Evolutionary conservation across 1,140 invertebrate species (phyloP).

Genomic region (Zaprionus davidi): DNA sequence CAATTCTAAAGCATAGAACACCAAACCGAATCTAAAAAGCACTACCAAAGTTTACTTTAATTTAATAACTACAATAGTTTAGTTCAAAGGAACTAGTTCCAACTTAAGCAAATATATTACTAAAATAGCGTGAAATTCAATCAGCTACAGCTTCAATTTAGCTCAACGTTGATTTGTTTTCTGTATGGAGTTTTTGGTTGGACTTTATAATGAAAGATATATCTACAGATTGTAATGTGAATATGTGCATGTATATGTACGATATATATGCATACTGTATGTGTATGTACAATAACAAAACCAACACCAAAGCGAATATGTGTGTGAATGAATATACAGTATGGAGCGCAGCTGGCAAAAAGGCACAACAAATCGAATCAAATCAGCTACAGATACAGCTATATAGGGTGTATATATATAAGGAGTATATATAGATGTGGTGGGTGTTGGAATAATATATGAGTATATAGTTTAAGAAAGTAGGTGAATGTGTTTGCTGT

Average conservation of each 20-base stretch:
- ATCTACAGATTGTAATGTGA: background rate
- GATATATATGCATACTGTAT: background rate
- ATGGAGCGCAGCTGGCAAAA: conserved; percentile 51
- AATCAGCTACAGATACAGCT: conserved; percentile 67
- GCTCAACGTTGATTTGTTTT: conserved; percentile 24
- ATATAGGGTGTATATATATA: conserved; percentile 40
- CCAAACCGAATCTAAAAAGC: too few species aligned
- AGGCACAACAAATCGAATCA: conserved; percentile 67
- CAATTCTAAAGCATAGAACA: background rate
- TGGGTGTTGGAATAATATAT: conserved; percentile 1
- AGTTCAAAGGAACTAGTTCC: background rate
- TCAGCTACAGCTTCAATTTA: background rate
- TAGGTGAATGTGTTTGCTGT: conserved; percentile 17
- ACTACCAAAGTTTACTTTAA: too few species aligned
- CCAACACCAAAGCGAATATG: conserved; percentile 64
- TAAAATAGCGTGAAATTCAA: background rate
- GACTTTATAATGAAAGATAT: conserved; percentile 23
- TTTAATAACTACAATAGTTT: background rate
- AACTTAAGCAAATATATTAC: background rate
- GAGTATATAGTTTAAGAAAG: background rate
- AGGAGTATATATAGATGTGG: conserved; percentile 12
- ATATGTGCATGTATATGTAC: background rate
- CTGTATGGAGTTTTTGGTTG: conserved; percentile 37
- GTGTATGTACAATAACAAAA: conserved; percentile 25
- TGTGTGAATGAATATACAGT: conserved; percentile 29